phyloP scores from a whole-genome alignment of 2,113 vertebrate genomes.

The Delphinapterus leucas region DNA sequence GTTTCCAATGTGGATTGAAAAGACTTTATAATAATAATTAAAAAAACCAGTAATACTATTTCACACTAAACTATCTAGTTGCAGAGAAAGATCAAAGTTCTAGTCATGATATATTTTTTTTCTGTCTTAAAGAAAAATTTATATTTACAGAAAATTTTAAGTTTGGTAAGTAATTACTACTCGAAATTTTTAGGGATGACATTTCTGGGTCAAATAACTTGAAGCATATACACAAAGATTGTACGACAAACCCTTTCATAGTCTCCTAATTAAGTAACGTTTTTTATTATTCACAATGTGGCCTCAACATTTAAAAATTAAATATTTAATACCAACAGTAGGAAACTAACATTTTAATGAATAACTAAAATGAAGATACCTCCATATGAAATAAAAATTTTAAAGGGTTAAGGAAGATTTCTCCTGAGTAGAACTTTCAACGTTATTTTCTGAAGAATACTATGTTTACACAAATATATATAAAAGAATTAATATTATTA shows the following conservation, averaged over 20 bases:
- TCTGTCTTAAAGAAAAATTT: neutral
- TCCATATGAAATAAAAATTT: constrained; percentile 21
- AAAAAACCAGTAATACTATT: neutral
- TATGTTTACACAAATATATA: constrained; percentile 55
- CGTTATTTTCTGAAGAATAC: constrained; percentile 44
- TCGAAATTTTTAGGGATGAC: neutral
- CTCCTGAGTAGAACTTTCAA: constrained; percentile 44
- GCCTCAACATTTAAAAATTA: constrained; percentile 38
- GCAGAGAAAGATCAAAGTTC: constrained; percentile 5
- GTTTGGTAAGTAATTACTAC: constrained; percentile 24
- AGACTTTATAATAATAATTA: neutral
- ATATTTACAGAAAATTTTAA: constrained; percentile 29
- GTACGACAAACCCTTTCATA: neutral
- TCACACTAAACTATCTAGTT: constrained; percentile 35
- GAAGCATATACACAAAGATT: constrained; percentile 13
- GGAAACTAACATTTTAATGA: neutral
- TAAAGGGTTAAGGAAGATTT: constrained; percentile 25
- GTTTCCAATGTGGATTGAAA: neutral
- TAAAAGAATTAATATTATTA: constrained; percentile 72
- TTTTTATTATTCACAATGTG: neutral
- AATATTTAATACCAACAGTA: neutral
- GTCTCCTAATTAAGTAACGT: neutral
- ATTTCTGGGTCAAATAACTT: constrained; percentile 40
- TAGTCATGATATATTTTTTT: neutral
- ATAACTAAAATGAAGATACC: neutral